These are phyloP conservation scores for Brachypodius melanocephalos DNA, from an alignment of 2,113 vertebrate species.

Conservation along the genomic window DNA sequence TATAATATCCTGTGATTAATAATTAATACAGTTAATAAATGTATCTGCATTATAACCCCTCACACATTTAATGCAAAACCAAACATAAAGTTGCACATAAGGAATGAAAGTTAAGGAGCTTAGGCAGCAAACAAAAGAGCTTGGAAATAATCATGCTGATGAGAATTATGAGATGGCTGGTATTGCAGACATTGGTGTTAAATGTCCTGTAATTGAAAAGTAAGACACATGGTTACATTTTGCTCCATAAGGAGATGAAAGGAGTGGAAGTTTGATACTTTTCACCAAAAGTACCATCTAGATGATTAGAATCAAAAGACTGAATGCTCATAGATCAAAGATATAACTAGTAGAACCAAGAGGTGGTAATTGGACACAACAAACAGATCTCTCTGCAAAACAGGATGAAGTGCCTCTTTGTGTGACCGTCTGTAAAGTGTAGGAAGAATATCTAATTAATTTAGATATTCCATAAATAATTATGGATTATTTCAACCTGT, in stretches of 20 bases:
- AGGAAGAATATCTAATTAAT: slow-evolving; percentile 9
- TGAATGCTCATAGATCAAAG: background rate
- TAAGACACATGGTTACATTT: background rate
- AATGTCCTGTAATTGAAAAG: background rate
- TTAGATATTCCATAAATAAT: too few species aligned
- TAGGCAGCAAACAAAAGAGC: background rate
- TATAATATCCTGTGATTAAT: background rate
- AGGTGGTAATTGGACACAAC: background rate
- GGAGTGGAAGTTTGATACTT: background rate
- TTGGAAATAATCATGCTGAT: background rate
- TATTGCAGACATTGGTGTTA: background rate
- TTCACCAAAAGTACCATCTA: background rate
- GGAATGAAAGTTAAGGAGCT: background rate
- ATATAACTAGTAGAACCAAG: background rate
- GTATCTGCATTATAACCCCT: background rate
- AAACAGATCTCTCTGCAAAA: background rate
- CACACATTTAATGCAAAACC: background rate
- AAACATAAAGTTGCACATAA: background rate
- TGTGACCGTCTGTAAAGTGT: background rate
- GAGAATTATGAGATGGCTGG: background rate
- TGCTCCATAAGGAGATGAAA: background rate
- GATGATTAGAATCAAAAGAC: slow-evolving; percentile 10
- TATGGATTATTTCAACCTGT: background rate
- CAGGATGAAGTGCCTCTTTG: background rate
- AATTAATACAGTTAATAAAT: background rate